Evolutionary conservation across 2,797 vertebrate species (phyloP), one percentile per base, ranked within the genome.

Genomic region (Apogon hyalosoma): DNA sequence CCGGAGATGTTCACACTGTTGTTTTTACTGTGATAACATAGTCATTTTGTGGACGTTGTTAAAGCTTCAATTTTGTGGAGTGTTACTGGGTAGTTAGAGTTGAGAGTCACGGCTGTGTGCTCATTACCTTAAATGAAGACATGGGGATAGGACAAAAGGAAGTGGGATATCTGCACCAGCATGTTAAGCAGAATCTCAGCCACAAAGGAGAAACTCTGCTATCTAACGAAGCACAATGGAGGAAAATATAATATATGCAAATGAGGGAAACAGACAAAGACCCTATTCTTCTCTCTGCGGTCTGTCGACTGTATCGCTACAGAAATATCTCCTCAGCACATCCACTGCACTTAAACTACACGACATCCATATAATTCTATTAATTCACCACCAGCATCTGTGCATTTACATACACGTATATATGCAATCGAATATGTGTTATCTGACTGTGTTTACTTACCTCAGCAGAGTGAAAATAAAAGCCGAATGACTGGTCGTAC

Each of bases 191-290:
- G 82, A 89, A 80, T 83, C 86, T 87, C 69, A 58, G 77, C 75
- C 87, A 91, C 89, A 90, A 90, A 90, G 87, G 87, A 90, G 84
- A 86, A 86, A 87, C 69, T 85, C 86, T 76, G 79, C 88, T 87
- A 89, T 93, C 87, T 88, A 87, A 87, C 69, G 75, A 88, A 82
- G 80, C 78, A 91, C 84, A 90, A 88, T 85, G 89, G 84, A 79
- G 79, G 70, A 84, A 92, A 89, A 91, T 88, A 92, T 92, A 90
- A 92, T 93, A 88, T 88, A 94, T 93, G 90, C 88, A 93, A 94
- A 94, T 91, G 83, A 90, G 84, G 76, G 78, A 90, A 89, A 88
- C 77, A 87, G 85, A 90, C 90, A 92, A 93, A 92, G 87, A 73
- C 55, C 39, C 69, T 76, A 69, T 92, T 92, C 87, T 93, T 90